Conservation (phyloP, 2,888 invertebrate species). For the Pyrochroa serraticornis region DNA sequence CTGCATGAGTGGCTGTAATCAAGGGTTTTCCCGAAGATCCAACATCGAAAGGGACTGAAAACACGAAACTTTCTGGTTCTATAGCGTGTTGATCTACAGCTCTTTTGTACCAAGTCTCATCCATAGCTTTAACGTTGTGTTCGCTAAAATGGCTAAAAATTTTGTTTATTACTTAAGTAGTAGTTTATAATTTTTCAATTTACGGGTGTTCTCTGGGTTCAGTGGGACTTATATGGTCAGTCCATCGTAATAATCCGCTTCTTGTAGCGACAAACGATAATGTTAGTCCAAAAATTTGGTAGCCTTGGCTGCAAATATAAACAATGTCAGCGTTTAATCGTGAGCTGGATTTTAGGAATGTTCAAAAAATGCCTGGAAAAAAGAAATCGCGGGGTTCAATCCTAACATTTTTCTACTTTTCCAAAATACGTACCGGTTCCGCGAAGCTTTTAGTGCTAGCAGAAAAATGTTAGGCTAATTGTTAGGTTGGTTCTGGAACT, state of each 20-base stretch:
- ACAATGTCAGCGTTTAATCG: slow-evolving; percentile 8
- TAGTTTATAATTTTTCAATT: slow-evolving; percentile 48
- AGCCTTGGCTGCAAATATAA: slow-evolving; percentile 78
- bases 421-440: slow-evolving; percentile 26
- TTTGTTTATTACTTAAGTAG: not conserved
- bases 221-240: slow-evolving; percentile 65
- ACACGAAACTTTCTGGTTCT: slow-evolving; percentile 89
- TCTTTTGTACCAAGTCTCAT: slow-evolving; percentile 88
- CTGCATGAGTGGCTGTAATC: slow-evolving; percentile 89
- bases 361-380: slow-evolving; percentile 4
- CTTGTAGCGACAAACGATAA: slow-evolving; percentile 89
- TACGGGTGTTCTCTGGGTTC: slow-evolving; percentile 68
- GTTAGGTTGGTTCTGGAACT: too few relatives aligned
- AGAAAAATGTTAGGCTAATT: slow-evolving; percentile 3
- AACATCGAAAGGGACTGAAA: slow-evolving; percentile 83
- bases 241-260: slow-evolving; percentile 88
- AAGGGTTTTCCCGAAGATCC: slow-evolving; percentile 63
- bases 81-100: slow-evolving; percentile 88
- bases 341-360: slow-evolving; percentile 1
- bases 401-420: slow-evolving; percentile 7
- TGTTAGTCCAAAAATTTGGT: slow-evolving; percentile 84
- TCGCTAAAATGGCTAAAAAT: slow-evolving; percentile 78
- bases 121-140: slow-evolving; percentile 79
- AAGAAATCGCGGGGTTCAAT: not conserved
- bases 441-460: slow-evolving; percentile 13